A percentile compares a stretch with the other conserved stretches of the same genome.
Evolutionary conservation across 2,113 vertebrate genomes (phyloP).

Genomic region (Phrynosoma blainvillii): DNA sequence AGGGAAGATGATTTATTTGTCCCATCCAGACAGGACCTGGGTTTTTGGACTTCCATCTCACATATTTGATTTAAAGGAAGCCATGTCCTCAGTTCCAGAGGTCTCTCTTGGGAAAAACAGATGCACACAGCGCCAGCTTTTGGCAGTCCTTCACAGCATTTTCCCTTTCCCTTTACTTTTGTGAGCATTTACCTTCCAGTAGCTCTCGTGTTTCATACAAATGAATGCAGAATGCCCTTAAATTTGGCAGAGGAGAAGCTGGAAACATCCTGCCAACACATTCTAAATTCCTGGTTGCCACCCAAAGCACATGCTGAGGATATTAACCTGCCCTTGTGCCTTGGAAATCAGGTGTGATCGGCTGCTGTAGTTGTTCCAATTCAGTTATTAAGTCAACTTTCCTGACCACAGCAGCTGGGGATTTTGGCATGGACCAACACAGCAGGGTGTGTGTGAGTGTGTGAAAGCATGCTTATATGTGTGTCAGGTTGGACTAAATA

Average conservation of each 20-base stretch:
- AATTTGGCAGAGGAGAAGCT: conserved; percentile 38
- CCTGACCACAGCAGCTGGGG: conserved; percentile 53
- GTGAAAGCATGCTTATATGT: no score
- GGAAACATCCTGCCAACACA: conserved; percentile 27
- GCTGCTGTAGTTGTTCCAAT: conserved; percentile 5
- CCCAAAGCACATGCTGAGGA: conserved; percentile 29
- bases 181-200: conserved; percentile 35
- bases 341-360: conserved; percentile 24
- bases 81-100: no score
- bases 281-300: conserved; percentile 26
- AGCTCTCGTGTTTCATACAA: conserved; percentile 13
- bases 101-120: neutral
- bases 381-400: conserved; percentile 46
- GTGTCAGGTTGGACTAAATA: no score
- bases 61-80: no score
- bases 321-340: conserved; percentile 30
- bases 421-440: neutral
- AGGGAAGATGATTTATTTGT: no score
- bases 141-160: neutral
- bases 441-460: neutral
- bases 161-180: neutral
- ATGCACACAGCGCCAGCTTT: conserved; percentile 9
- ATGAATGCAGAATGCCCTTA: conserved; percentile 29
- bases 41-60: no score
- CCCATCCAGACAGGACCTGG: no score